Percentiles rank a stretch among this genome's conserved stretches.
Conservation (phyloP, 2,888 invertebrate species). For the Macropis europaea region DNA sequence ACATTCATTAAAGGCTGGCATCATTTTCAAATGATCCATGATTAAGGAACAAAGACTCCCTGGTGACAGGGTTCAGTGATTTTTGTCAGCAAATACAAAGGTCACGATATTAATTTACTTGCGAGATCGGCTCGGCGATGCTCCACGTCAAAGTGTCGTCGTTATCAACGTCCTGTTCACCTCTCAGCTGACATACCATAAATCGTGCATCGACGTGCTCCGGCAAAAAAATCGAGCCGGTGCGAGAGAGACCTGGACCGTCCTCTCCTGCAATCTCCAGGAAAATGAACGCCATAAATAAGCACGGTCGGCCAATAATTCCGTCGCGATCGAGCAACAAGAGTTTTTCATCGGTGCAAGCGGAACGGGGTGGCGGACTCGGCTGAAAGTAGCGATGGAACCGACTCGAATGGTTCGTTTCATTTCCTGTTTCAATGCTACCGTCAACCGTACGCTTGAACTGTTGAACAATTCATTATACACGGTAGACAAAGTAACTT, state of each 20-base stretch:
- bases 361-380: slow-evolving; percentile 33
- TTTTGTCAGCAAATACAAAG: slow-evolving; percentile 8
- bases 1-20: too few relatives aligned
- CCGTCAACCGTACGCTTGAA: too few relatives aligned
- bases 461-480: too few relatives aligned
- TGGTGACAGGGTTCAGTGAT: too few relatives aligned
- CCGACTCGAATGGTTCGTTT: slow-evolving; percentile 4
- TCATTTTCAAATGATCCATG: too few relatives aligned
- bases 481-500: too few relatives aligned
- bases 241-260: slow-evolving; percentile 21
- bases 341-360: slow-evolving; percentile 68
- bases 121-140: slow-evolving; percentile 31
- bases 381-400: slow-evolving; percentile 36
- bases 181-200: slow-evolving; percentile 60
- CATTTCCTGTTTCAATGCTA: not conserved
- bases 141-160: slow-evolving; percentile 61
- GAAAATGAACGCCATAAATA: slow-evolving; percentile 76
- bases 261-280: slow-evolving; percentile 58
- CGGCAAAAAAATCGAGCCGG: slow-evolving; percentile 39
- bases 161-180: slow-evolving; percentile 65
- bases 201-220: slow-evolving; percentile 58
- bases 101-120: slow-evolving; percentile 43
- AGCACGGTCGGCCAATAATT: slow-evolving; percentile 74
- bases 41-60: too few relatives aligned
- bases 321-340: slow-evolving; percentile 70